Base-by-base conservation (phyloP, 2,113 vertebrate species). In the Tachysurus fulvidraco region DNA sequence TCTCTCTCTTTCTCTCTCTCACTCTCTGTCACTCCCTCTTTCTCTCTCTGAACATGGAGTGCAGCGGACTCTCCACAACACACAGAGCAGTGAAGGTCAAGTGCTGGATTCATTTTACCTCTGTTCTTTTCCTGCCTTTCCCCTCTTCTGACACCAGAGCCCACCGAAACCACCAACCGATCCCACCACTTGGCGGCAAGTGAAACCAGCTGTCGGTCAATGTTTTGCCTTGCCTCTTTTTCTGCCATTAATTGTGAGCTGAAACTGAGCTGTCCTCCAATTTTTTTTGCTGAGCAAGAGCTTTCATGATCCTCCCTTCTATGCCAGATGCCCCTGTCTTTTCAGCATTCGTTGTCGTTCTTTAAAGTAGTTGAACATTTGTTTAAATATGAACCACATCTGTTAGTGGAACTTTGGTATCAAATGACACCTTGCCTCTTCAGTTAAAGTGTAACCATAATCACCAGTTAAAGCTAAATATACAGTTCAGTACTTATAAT, bases 41-140 rank as follows among this genome's bases (percentile, higher is more conserved):
- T 90, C 85, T 91, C 89, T 91, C 90, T 79, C 28, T 57, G 73
- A 79, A 41, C 55, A 52, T 55, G 36, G n/a, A 30, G 59, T 9
- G 74, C 67, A 74, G 87, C 89, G 85, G 87, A 89, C 83, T 91
- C 87, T 85, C 90, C 92, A 93, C 92, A 94, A 92, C 90, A 91
- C 85, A 93, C 86, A 82, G 76, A 91, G 46, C 71, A 85, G 88
- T 90, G 36, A 91, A 88, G 84, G 65, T 85, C 74, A 82, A 85
- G 57, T 85, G 30, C 87, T 90, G 90, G 91, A 91, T 85, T 91
- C 87, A 89, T 89, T 91, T 91, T 88, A 79, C 83, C 78, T 13
- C 83, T 36, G 59, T 74, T 81, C 73, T 88, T 87, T 79, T 73
- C 65, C 81, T 79, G 71, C 82, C 25, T 67, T 30, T 86, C 41